Percentiles rank a stretch among this genome's conserved stretches.
phyloP scores from a whole-genome alignment of 2,113 vertebrate genomes.

The Vulpes vulpes region DNA sequence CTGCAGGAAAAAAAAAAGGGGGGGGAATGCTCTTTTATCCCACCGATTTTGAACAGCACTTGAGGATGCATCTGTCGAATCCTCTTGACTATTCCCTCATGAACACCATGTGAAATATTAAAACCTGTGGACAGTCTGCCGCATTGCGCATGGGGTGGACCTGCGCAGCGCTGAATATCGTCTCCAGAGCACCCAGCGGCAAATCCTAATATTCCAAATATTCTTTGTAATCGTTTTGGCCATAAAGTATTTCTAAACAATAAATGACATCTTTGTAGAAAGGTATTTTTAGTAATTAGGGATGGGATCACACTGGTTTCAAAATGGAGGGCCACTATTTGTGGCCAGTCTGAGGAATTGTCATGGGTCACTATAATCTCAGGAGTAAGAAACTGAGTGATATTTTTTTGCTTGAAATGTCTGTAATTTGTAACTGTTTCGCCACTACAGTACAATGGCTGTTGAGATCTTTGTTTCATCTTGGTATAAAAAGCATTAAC shows the following conservation, averaged over 20 bases:
- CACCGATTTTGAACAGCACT: slow-evolving; percentile 7
- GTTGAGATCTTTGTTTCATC: slow-evolving; percentile 15
- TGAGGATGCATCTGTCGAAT: slow-evolving; percentile 26
- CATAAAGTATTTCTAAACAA: slow-evolving; percentile 21
- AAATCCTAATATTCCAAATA: slow-evolving; percentile 38
- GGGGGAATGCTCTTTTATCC: neutral
- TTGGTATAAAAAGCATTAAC: neutral
- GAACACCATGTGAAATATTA: neutral
- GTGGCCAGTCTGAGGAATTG: neutral
- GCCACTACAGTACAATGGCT: neutral
- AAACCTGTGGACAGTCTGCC: slow-evolving; percentile 70
- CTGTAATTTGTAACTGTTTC: slow-evolving; percentile 42
- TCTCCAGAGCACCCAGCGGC: neutral
- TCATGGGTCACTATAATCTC: slow-evolving; percentile 6
- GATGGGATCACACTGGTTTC: slow-evolving; percentile 32
- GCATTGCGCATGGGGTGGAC: slow-evolving; percentile 75
- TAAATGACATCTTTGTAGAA: slow-evolving; percentile 30
- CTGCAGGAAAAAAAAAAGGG: slow-evolving; percentile 19
- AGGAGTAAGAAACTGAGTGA: slow-evolving; percentile 7
- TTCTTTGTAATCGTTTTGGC: neutral
- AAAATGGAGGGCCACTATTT: slow-evolving; percentile 75
- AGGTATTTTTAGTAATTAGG: slow-evolving; percentile 37
- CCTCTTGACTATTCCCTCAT: slow-evolving; percentile 3
- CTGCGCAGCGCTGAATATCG: neutral
- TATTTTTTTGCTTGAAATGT: neutral